Percentiles rank a stretch among this genome's conserved stretches.
phyloP scores from a whole-genome alignment of 2,113 vertebrate genomes.

The Amphiprion percula region DNA sequence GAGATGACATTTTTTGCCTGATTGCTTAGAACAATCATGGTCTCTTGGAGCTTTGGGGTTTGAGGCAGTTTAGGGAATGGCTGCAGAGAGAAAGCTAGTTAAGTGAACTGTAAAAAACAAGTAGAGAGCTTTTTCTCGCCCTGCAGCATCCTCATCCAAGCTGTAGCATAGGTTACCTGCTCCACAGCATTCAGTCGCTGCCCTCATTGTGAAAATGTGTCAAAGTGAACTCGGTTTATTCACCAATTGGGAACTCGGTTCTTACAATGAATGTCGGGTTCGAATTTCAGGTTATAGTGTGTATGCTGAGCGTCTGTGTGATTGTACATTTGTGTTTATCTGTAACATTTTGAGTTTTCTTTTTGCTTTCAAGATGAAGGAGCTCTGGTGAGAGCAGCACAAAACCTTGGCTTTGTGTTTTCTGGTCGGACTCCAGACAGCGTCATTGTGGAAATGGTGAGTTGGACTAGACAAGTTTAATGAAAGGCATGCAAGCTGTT shows the following conservation, averaged over 20 bases:
- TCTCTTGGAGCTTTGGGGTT: slow-evolving; percentile 51
- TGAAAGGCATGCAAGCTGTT: slow-evolving; percentile 18
- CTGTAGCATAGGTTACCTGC: slow-evolving; percentile 41
- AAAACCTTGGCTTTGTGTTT: slow-evolving; percentile 92
- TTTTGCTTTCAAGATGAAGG: slow-evolving; percentile 90
- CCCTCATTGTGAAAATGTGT: slow-evolving; percentile 27
- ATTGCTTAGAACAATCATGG: slow-evolving; percentile 44
- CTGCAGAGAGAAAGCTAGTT: slow-evolving; percentile 29
- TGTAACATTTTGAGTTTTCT: slow-evolving; percentile 3
- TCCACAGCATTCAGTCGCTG: slow-evolving; percentile 29
- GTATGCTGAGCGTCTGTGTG: neutral
- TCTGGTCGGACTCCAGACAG: slow-evolving; percentile 95
- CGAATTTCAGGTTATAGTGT: neutral
- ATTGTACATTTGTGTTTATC: neutral
- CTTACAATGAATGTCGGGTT: neutral
- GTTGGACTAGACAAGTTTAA: slow-evolving; percentile 54
- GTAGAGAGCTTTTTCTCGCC: slow-evolving; percentile 60
- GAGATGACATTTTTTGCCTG: slow-evolving; percentile 42
- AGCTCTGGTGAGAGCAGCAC: slow-evolving; percentile 95
- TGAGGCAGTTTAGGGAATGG: slow-evolving; percentile 4
- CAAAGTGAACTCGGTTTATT: slow-evolving; percentile 11
- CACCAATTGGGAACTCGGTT: slow-evolving; percentile 3
- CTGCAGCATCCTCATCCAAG: slow-evolving; percentile 51
- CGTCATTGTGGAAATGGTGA: slow-evolving; percentile 94
- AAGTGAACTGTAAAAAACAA: slow-evolving; percentile 72